Base-by-base conservation (phyloP, 2,888 invertebrate species). In the Drosophila bunnanda region DNA sequence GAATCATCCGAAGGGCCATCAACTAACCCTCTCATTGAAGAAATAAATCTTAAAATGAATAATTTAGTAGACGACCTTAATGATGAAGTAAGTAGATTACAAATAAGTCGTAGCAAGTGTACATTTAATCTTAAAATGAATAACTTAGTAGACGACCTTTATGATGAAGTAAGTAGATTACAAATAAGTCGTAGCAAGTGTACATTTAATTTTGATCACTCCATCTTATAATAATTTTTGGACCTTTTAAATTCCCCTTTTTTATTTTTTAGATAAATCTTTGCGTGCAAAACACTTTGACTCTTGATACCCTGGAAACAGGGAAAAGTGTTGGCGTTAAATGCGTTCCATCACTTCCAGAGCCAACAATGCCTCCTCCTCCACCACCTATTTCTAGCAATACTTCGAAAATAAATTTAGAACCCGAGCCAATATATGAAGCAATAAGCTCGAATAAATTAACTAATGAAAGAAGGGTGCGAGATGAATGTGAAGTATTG, bases 11-110 rank as follows among this genome's bases (percentile, higher is more conserved):
- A 93, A 1, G 93, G 93, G 36, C 93, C 93, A 15, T 94, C 93
- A 84, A 94, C 93, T 82, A 95, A 95, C 76, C 94, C 95, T 53
- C 93, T 95, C 20, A 95, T 97, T 60, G 96, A 97, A 15, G 97
- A 97, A 92, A 96, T 97, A 44, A 96, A 96, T 0, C 96, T 96
- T 87, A 95, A 96, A 84, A 97, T 97, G 96, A 95, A 96, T 90
- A 95, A 96, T 79, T 93, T 97, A 5, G 96, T 96, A 2, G 96
- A 96, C 88, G 96, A 97, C 91, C 92, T 97, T 62, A 96, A 97
- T 90, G 95, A 96, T 25, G 97, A 97, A 94, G 95, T 95, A 80
- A 80, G 75, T 65, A 36, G 7, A 36, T 53, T 22, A 15, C 20
- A 32, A 20, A 32, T 9, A 32, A 9, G 20, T 8, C 8, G 13